Percentiles rank a stretch among this genome's conserved stretches.
These are phyloP conservation scores for Pachyuromys duprasi DNA, from an alignment of 2,797 vertebrate genomes.

Conservation along the genomic window DNA sequence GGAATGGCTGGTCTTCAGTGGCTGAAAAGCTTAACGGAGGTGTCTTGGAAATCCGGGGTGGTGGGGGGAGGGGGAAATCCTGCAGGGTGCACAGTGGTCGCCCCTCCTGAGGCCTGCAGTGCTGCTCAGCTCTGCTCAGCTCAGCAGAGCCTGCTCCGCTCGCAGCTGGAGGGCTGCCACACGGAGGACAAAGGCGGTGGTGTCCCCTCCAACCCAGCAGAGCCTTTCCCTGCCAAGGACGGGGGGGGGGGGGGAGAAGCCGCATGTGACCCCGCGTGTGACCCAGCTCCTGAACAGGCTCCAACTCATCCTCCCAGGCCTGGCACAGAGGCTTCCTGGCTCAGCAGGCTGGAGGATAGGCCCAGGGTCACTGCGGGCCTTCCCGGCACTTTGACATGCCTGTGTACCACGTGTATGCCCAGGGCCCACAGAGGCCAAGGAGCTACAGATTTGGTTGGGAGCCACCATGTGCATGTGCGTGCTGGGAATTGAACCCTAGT, in stretches of 20 bases:
- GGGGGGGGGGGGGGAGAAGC: neutral
- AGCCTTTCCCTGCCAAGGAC: constrained; percentile 37
- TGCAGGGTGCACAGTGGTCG: neutral
- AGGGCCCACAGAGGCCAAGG: neutral
- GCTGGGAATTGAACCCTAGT: neutral
- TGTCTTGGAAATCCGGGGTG: neutral
- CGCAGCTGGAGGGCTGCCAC: constrained; percentile 9
- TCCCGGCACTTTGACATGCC: neutral
- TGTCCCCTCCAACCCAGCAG: neutral
- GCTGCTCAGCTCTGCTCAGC: neutral
- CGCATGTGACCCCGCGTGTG: neutral
- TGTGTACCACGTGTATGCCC: neutral
- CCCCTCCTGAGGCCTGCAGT: neutral
- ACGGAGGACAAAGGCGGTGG: neutral
- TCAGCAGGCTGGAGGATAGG: neutral
- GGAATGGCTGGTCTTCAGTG: neutral
- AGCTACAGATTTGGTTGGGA: neutral
- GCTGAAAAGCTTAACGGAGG: neutral
- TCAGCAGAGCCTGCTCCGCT: neutral
- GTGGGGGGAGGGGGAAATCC: neutral
- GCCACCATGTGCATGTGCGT: neutral
- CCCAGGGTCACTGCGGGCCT: neutral
- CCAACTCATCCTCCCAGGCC: neutral
- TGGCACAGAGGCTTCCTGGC: neutral
- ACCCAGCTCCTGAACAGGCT: neutral